These are phyloP conservation scores for Hafferia zeledoni DNA, from an alignment of 2,797 vertebrate genomes.

Conservation along the genomic window DNA sequence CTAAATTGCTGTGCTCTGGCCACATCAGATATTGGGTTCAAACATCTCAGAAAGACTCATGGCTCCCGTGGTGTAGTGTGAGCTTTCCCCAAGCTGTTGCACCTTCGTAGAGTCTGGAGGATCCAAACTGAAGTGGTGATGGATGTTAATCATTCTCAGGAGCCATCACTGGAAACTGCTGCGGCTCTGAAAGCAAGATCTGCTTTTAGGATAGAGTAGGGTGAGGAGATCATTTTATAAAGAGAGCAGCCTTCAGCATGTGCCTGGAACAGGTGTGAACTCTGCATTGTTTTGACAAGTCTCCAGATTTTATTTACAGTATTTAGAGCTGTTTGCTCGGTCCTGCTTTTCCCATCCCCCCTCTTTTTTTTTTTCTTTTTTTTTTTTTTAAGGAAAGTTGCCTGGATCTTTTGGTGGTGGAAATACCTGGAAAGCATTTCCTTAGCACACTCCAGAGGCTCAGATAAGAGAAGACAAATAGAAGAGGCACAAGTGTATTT, in stretches of 20 bases:
- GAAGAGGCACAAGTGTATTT: neutral
- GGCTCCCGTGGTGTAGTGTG: fast-evolving
- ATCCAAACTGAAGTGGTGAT: neutral
- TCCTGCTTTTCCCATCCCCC: neutral
- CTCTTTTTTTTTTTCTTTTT: too few species aligned
- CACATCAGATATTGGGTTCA: neutral
- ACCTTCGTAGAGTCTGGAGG: neutral
- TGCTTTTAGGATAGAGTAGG: neutral
- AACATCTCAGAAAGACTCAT: neutral
- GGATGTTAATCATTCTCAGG: neutral
- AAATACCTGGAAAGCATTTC: neutral
- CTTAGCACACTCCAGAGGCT: neutral
- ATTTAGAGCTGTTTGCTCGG: neutral
- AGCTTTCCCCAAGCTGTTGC: neutral
- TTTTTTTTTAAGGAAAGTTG: neutral
- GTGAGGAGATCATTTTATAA: neutral
- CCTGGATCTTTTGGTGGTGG: neutral
- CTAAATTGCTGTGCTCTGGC: neutral
- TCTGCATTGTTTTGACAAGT: neutral
- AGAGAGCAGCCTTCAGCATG: neutral
- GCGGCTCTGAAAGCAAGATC: neutral
- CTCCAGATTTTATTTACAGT: neutral
- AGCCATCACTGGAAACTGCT: neutral
- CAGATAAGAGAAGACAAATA: neutral
- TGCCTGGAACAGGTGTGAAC: neutral